These are phyloP conservation scores for Dermolepida albohirtum DNA, from an alignment of 2,888 invertebrate species.

Conservation along the genomic window DNA sequence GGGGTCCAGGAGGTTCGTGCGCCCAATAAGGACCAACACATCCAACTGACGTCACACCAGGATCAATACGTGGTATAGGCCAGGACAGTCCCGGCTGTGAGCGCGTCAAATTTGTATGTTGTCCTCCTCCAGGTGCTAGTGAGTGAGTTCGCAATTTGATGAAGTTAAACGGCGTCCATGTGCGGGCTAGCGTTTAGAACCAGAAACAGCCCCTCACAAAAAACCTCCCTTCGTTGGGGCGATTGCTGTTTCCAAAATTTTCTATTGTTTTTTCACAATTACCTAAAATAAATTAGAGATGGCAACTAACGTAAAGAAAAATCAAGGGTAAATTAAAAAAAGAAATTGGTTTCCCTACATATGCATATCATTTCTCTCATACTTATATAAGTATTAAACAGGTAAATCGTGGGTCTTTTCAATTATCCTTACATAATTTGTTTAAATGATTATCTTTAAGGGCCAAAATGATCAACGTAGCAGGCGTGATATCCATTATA, in stretches of 20 bases:
- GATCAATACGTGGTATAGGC: conserved; percentile 62
- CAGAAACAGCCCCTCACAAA: conserved; percentile 96
- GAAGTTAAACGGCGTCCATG: conserved; percentile 78
- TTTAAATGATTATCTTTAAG: conserved; percentile 23
- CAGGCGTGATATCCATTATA: conserved; percentile 93
- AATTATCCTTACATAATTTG: not conserved
- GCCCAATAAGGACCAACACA: conserved; percentile 54
- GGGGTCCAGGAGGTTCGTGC: conserved; percentile 50
- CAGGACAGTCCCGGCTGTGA: conserved; percentile 59
- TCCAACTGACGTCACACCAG: conserved; percentile 61
- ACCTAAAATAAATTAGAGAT: conserved; percentile 2
- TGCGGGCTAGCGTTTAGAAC: conserved; percentile 96
- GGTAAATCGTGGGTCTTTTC: conserved; percentile 5
- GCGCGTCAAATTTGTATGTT: conserved; percentile 59
- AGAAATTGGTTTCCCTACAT: not conserved
- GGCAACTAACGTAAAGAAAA: conserved; percentile 6
- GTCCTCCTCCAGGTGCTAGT: conserved; percentile 47
- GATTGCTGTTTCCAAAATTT: conserved; percentile 77
- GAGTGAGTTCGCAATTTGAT: conserved; percentile 55
- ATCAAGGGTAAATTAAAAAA: conserved; percentile 13
- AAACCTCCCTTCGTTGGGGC: conserved; percentile 96
- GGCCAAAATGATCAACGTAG: conserved; percentile 86
- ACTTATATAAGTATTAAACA: conserved; percentile 32
- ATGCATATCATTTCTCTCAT: too few relatives aligned
- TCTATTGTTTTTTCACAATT: not conserved